Evolutionary conservation across 2,113 vertebrate species (phyloP), one percentile per base, ranked within the genome.

Genomic region (Cariama cristata): DNA sequence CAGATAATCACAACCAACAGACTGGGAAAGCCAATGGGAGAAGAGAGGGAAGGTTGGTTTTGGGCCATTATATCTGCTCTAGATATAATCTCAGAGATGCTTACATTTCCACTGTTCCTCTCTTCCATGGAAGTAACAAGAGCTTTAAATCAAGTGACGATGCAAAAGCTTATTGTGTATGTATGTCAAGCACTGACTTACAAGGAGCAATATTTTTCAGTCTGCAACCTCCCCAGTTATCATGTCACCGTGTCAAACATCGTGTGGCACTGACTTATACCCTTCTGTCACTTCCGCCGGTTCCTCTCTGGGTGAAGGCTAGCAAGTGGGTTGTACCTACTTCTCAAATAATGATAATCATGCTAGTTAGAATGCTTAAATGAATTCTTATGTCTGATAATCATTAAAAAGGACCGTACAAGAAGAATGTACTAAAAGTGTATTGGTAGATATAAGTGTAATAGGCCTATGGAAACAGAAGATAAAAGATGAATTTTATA

Each of bases 181-280:
- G 8, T 50, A 42, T 22, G 28, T 50, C 4, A 14, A 24, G 6
- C 9, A 20, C 4, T 22, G 49, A 52, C 16, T 35, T 72, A 45
- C 0, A 0, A 63, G 0, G 1, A 60, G 8, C 5, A 79, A 12
- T 4, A 3, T 10, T 68, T 63, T 73, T 52, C 26, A 64, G 0
- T 11, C 42, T 76, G 8, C 59, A 42, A 1, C 33, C 32, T 73
- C 19, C 4, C 15, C 8, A 28, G 55, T 26, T 42, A 18, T 22
- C 14, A 53, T 13, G 53, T 76, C 69, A 52, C 9, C 0, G 0
- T 45, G 44, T 63, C 58, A 90, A 72, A 44, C 18, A 16, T 1
- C 14, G 28, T 3, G 8, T 56, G 26, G 9, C 32, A 8, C 6
- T 50, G 49, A 11, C 47, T 94, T 60, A 67, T 67, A 55, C 11